phyloP scores from a whole-genome alignment of 92 coral and sea anemone species.

The Desmophyllum pertusum region DNA sequence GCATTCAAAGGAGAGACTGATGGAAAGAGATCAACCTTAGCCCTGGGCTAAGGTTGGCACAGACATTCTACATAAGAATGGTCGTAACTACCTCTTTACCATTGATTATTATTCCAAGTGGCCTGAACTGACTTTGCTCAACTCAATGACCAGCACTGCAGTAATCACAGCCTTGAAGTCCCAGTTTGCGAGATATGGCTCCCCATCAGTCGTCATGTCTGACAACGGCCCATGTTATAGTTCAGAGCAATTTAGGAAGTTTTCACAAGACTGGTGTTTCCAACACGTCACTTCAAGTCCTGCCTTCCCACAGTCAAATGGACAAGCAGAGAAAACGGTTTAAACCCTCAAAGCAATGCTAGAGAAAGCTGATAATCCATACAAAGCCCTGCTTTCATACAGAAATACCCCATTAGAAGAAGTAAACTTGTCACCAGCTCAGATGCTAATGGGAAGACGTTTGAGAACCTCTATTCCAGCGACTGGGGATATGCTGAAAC shows the following conservation, averaged over 20 bases:
- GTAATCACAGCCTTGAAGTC: constrained; percentile 44
- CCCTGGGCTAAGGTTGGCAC: background rate
- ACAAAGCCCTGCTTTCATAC: constrained; percentile 34
- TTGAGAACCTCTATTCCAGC: constrained; percentile 14
- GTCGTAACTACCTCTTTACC: constrained; percentile 33
- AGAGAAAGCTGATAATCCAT: constrained; percentile 37
- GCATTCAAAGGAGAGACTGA: constrained; percentile 24
- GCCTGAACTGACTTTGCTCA: constrained; percentile 46
- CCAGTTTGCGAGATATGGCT: constrained; percentile 51
- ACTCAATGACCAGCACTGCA: constrained; percentile 52
- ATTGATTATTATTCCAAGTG: constrained; percentile 56
- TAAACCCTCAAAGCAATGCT: constrained; percentile 42
- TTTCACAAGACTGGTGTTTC: constrained; percentile 34
- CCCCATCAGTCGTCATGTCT: constrained; percentile 27
- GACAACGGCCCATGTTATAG: constrained; percentile 54
- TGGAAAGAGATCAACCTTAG: no score
- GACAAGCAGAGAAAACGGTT: no score
- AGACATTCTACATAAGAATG: constrained; percentile 24
- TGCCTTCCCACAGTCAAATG: no score
- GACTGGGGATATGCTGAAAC: constrained; percentile 14
- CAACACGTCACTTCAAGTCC: constrained; percentile 44
- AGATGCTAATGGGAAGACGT: constrained; percentile 15
- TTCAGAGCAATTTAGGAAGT: constrained; percentile 41
- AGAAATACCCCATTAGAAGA: no score
- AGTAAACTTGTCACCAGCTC: background rate